phyloP scores from a whole-genome alignment of 2,888 invertebrate species.

The Cephus spinipes region DNA sequence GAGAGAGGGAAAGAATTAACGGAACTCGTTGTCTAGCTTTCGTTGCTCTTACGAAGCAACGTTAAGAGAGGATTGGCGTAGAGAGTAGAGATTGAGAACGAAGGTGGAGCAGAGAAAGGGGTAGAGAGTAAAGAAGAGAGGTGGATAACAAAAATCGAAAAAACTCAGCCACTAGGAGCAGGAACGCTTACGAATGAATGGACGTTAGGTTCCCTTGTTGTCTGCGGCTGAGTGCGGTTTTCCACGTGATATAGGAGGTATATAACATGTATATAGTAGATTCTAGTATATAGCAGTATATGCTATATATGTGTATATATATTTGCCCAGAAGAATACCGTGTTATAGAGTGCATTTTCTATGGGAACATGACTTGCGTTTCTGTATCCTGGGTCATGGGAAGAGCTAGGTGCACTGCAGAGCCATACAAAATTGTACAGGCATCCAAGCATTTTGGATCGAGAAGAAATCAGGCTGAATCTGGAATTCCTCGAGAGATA shows the following conservation, averaged over 20 bases:
- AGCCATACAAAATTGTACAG: background rate
- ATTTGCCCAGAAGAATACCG: background rate
- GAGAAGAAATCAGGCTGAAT: background rate
- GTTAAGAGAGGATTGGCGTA: background rate
- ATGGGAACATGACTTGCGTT: background rate
- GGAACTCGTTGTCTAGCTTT: background rate
- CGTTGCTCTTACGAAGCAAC: background rate
- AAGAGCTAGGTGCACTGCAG: background rate
- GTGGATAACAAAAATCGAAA: slow-evolving; percentile 1
- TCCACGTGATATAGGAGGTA: slow-evolving; percentile 15
- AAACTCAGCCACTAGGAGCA: slow-evolving; percentile 10
- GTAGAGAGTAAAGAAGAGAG: background rate
- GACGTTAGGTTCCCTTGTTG: slow-evolving; percentile 25
- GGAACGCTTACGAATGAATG: background rate
- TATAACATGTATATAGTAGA: background rate
- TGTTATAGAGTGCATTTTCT: background rate
- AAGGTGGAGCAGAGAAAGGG: background rate
- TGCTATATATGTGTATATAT: background rate
- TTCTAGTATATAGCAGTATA: background rate
- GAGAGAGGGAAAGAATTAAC: background rate
- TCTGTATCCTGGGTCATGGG: background rate
- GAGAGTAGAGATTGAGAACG: background rate
- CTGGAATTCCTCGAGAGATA: background rate
- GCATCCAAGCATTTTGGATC: background rate
- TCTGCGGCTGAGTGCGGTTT: slow-evolving; percentile 17